A percentile compares a stretch with the other conserved stretches of the same genome.
These are phyloP conservation scores for Phytoseiulus persimilis DNA, from an alignment of 2,888 invertebrate species.

Conservation along the genomic window DNA sequence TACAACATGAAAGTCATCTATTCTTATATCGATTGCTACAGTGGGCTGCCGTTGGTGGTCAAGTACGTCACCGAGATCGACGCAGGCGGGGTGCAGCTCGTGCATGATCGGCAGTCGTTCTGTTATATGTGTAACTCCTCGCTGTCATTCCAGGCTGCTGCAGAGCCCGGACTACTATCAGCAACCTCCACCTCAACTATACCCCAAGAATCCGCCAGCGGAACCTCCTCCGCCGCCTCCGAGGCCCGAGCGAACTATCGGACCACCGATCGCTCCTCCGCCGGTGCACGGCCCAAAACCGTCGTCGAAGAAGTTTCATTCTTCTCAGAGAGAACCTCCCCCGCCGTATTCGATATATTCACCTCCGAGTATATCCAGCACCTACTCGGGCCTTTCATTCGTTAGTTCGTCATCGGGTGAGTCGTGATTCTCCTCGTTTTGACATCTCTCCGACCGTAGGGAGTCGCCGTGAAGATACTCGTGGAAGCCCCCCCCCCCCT, in stretches of 20 bases:
- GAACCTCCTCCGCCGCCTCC: constrained; percentile 60
- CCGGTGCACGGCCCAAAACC: constrained; percentile 57
- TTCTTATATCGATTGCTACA: constrained; percentile 23
- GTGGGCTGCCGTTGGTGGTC: background rate
- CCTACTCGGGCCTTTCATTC: constrained; percentile 9
- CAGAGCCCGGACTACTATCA: constrained; percentile 23
- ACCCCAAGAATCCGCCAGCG: constrained; percentile 49
- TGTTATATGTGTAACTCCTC: background rate
- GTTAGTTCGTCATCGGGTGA: constrained; percentile 26
- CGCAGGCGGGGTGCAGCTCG: background rate
- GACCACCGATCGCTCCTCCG: constrained; percentile 52
- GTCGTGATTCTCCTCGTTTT: background rate
- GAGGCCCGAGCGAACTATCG: constrained; percentile 55
- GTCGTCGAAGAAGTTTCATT: constrained; percentile 35
- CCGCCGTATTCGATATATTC: constrained; percentile 34
- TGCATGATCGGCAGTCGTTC: background rate
- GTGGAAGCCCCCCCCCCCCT: too few relatives aligned
- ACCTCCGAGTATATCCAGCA: constrained; percentile 30
- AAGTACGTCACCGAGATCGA: background rate
- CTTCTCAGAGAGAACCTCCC: constrained; percentile 15
- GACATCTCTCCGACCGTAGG: too few relatives aligned
- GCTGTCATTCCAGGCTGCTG: constrained; percentile 6
- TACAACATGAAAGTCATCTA: constrained; percentile 27
- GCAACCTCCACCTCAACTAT: constrained; percentile 11
- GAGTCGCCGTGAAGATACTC: too few relatives aligned